These are phyloP conservation scores for Plectrocnemia conspersa DNA, from an alignment of 1,140 invertebrate species.

Conservation along the genomic window DNA sequence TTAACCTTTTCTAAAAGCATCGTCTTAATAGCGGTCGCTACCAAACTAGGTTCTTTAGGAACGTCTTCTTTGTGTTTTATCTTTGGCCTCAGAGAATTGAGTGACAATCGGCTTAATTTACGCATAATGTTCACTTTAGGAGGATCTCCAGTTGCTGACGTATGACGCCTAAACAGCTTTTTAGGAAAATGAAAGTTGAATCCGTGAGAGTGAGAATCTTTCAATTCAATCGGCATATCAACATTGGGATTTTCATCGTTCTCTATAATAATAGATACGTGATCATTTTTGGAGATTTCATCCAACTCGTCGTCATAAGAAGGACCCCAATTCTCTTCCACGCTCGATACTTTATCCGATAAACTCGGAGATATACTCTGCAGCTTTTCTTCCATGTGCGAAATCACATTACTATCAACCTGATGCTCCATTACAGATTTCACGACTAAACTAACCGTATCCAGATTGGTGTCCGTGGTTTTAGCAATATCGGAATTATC, in stretches of 20 bases:
- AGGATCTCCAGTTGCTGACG: slow-evolving; percentile 13
- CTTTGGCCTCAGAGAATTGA: slow-evolving; percentile 18
- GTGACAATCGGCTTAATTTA: slow-evolving; percentile 14
- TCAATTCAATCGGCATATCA: neutral
- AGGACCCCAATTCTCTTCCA: slow-evolving; percentile 1
- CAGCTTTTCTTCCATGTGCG: slow-evolving; percentile 46
- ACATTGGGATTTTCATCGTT: neutral
- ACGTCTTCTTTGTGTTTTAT: slow-evolving; percentile 38
- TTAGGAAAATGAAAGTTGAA: slow-evolving; percentile 31
- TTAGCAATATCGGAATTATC: slow-evolving; percentile 36
- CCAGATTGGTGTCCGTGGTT: slow-evolving; percentile 42
- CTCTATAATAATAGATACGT: neutral
- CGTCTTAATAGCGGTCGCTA: slow-evolving; percentile 51
- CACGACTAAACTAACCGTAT: slow-evolving; percentile 54
- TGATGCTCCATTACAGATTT: slow-evolving; percentile 49
- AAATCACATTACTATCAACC: slow-evolving; percentile 40
- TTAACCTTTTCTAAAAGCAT: slow-evolving; percentile 50
- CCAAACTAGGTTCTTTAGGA: slow-evolving; percentile 41
- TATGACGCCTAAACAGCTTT: slow-evolving; percentile 23
- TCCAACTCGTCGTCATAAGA: neutral
- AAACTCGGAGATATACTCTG: slow-evolving; percentile 33
- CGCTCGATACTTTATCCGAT: slow-evolving; percentile 5
- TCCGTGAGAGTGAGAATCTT: slow-evolving; percentile 10
- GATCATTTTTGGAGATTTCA: neutral
- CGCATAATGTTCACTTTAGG: neutral